Evolutionary conservation across 1,140 invertebrate species (phyloP), one percentile per base, ranked within the genome.

Genomic region (Conus betulinus): DNA sequence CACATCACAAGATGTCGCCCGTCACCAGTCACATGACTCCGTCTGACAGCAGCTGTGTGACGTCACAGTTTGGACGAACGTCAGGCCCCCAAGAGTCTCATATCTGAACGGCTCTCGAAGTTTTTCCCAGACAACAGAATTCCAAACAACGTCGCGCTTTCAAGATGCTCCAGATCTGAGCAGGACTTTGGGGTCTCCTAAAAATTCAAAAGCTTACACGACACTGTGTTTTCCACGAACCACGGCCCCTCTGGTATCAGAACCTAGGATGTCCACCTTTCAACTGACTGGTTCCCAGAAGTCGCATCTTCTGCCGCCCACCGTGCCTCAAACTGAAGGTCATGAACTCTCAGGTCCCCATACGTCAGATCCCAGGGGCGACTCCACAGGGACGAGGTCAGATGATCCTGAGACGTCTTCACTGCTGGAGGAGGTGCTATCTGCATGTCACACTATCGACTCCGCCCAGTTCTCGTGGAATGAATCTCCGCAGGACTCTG

Each of bases 1-100:
- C 91, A 67, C 85, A 92, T 17, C 92, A 94, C 78, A 94, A 94
- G 67, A 13, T 23, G 11, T 11, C 67, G 20, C 67, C 67, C 13
- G 6, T 71, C 67, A 13, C 17, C 20, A 20, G 67, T 71, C 67
- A 71, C 67, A 20, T 71, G 67, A 71, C 67, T 20, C 11, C 20
- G 67, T 71, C 67, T n/a, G 67, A 71, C 20, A 71, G 67, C 23
- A n/a, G 67, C 67, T 71, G 67, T 20, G 20, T 11, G 11, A 20
- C 6, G 11, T n/a, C 67, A 23, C 93, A 94, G 8, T 23, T 71
- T 23, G 67, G 85, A 27, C 11, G 17, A n/a, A 23, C 67, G 15
- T 71, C 20, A 23, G 6, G 7, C 67, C 67, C 67, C 20, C 67
- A 71, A 71, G 11, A 71, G 23, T 7, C 17, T 71, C 23, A 63